These are phyloP conservation scores for Spea bombifrons DNA, from an alignment of 2,113 vertebrate species.

Conservation along the genomic window DNA sequence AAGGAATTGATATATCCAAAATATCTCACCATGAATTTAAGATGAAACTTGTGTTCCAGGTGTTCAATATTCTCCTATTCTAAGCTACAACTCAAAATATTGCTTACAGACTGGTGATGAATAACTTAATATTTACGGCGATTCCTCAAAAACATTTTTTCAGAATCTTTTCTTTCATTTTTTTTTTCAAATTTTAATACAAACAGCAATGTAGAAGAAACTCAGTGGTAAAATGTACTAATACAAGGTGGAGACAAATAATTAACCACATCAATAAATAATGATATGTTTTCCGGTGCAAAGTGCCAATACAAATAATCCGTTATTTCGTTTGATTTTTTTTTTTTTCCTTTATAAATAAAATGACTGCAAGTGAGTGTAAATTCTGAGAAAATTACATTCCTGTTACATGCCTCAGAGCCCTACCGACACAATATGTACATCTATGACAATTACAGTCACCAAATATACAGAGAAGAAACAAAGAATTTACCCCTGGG, in stretches of 20 bases:
- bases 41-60: conserved; percentile 81
- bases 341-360: conserved; percentile 78
- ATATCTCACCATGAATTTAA: conserved; percentile 88
- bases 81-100: conserved; percentile 96
- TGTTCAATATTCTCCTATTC: conserved; percentile 77
- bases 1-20: conserved; percentile 98
- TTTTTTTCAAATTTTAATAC: conserved; percentile 77
- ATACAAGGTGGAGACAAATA: conserved; percentile 86
- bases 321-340: conserved; percentile 59
- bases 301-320: conserved; percentile 96
- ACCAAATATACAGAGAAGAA: conserved; percentile 96
- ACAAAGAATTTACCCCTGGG: conserved; percentile 81
- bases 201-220: conserved; percentile 95
- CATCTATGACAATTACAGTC: conserved; percentile 97
- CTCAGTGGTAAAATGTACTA: conserved; percentile 85
- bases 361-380: conserved; percentile 86
- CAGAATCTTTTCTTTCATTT: conserved; percentile 64
- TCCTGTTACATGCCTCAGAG: conserved; percentile 86
- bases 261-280: conserved; percentile 95
- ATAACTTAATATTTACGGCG: conserved; percentile 87
- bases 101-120: conserved; percentile 95
- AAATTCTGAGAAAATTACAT: conserved; percentile 85
- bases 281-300: conserved; percentile 95
- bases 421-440: conserved; percentile 95
- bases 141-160: conserved; percentile 68